Evolutionary conservation across 2,797 vertebrate species (phyloP), one percentile per base, ranked within the genome.

Genomic region (Protonibea diacanthus): DNA sequence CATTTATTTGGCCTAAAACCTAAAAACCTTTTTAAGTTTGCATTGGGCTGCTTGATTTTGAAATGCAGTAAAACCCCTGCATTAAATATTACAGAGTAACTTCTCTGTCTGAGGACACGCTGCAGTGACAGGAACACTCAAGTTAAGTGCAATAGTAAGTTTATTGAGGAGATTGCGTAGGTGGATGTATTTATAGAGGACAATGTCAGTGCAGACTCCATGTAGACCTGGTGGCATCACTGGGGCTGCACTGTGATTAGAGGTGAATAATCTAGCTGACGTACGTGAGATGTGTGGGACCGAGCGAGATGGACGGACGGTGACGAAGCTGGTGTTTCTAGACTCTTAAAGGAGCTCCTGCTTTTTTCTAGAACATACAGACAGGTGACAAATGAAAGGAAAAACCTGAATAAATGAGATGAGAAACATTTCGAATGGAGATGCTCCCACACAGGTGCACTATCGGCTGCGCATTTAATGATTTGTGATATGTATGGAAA

Each of bases 181-280:
- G 72, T 81, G 68, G 69, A 44, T 77, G 71, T 89, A 89, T 90
- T 91, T 88, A 86, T 91, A 86, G 82, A 66, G 38, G 40, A 64
- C 47, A 57, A 48, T 18, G 9, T 83, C 78, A 79, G 71, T 42
- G 4, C 38, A 52, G 83, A 75, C 67, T 83, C 23, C 65, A 77
- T 74, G 81, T 83, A 66, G 49, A 82, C 44, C 67, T 71, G 66
- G 69, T 62, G 67, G 48, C 56, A 21, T 77, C 76, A 27, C 42
- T 20, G 58, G 55, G 65, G 60, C 71, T 76, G n/a, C 58, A 10
- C 68, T 45, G 20, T 74, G 62, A 85, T 82, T 68, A 55, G 33
- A 67, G 40, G 15, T 86, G 85, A 88, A 87, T 91, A 88, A 93
- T 83, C 85, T 61, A 85, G 65, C 51, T 89, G 85, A 89, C 86